Evolutionary conservation across 2,113 vertebrate species (phyloP).

Genomic region (Alethe castanea): DNA sequence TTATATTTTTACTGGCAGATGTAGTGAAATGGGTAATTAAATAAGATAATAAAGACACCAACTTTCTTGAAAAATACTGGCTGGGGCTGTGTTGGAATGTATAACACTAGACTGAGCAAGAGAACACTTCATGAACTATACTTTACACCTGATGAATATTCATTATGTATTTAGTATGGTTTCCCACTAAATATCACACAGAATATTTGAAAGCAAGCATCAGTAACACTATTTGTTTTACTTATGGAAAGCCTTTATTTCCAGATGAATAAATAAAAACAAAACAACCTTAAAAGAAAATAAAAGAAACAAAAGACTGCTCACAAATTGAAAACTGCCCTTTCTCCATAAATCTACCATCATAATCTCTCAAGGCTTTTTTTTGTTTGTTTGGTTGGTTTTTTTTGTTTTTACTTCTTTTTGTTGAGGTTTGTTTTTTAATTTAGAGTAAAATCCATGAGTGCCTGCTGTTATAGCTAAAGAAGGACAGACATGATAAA

Average conservation of each 20-base stretch:
- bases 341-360: neutral
- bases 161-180: neutral
- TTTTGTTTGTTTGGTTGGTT: too few relatives aligned
- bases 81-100: neutral
- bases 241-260: neutral
- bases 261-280: neutral
- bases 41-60: neutral
- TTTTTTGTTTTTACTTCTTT: neutral
- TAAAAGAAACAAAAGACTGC: accelerated
- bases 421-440: neutral
- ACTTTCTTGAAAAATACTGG: neutral
- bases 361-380: neutral
- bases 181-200: neutral
- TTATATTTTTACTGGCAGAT: neutral
- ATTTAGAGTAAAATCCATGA: neutral
- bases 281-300: accelerated
- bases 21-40: neutral
- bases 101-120: neutral
- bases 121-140: neutral
- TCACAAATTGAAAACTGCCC: neutral
- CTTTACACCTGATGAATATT: neutral
- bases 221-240: neutral
- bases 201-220: neutral
- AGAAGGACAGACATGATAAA: neutral
- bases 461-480: neutral